phyloP scores from a whole-genome alignment of 2,888 invertebrate genomes.

The Halocaridina rubra region DNA sequence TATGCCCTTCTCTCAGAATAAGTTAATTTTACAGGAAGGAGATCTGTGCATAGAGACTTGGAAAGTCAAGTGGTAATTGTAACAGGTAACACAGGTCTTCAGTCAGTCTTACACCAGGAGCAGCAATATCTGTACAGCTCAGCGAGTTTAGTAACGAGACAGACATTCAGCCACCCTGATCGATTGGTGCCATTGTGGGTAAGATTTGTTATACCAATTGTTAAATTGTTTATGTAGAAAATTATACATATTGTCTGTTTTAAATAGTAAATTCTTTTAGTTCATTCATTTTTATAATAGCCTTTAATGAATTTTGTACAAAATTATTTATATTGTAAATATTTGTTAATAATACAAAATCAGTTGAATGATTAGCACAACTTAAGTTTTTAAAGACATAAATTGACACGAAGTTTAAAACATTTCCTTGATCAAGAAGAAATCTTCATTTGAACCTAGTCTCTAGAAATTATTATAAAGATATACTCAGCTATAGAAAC shows the following conservation, averaged over 20 bases:
- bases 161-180: constrained; percentile 74
- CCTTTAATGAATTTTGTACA: not conserved
- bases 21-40: constrained; percentile 73
- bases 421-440: too few relatives aligned
- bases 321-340: not conserved
- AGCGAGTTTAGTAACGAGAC: constrained; percentile 69
- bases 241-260: too few relatives aligned
- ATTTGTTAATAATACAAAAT: too few relatives aligned
- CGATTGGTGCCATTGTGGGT: constrained; percentile 86
- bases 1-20: too few relatives aligned
- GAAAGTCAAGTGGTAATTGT: constrained; percentile 93
- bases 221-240: constrained; percentile 79
- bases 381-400: too few relatives aligned
- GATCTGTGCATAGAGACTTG: constrained; percentile 91
- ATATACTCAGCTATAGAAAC: too few relatives aligned
- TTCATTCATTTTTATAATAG: not conserved
- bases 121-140: constrained; percentile 77
- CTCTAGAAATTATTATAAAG: too few relatives aligned
- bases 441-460: too few relatives aligned
- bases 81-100: constrained; percentile 78
- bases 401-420: too few relatives aligned
- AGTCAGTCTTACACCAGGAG: constrained; percentile 79
- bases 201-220: constrained; percentile 78
- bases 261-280: not conserved
- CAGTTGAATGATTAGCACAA: too few relatives aligned